Evolutionary conservation across 2,888 invertebrate genomes (phyloP).

Genomic region (Onchidella celtica): DNA sequence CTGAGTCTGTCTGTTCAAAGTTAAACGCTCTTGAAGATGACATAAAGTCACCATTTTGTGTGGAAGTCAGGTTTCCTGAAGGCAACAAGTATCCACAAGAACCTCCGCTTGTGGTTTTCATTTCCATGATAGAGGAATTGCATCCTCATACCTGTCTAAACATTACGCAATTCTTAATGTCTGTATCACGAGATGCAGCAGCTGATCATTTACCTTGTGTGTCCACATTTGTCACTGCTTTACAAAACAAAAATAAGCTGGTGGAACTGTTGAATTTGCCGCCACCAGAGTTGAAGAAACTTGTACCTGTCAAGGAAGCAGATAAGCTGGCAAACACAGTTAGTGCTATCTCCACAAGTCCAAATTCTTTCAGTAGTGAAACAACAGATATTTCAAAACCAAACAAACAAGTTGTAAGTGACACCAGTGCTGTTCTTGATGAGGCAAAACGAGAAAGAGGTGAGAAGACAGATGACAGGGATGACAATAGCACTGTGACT

Average conservation of each 20-base stretch:
- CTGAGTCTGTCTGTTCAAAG: conserved; percentile 41
- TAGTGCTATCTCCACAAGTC: background rate
- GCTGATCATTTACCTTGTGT: conserved; percentile 65
- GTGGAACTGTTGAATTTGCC: conserved; percentile 59
- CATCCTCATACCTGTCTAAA: conserved; percentile 67
- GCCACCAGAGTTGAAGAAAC: conserved; percentile 62
- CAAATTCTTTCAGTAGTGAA: background rate
- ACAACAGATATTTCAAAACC: background rate
- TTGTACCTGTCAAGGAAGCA: conserved; percentile 49
- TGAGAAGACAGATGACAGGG: background rate
- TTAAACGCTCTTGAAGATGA: conserved; percentile 27
- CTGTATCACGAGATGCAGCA: conserved; percentile 63
- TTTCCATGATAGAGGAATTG: conserved; percentile 61
- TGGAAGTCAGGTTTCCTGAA: conserved; percentile 73
- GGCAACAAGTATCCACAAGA: conserved; percentile 73
- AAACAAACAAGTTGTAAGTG: background rate
- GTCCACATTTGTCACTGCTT: conserved; percentile 69
- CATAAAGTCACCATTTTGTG: conserved; percentile 56
- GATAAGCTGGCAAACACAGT: background rate
- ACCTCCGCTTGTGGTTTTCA: conserved; percentile 71
- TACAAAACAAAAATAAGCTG: conserved; percentile 69
- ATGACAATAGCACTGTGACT: background rate
- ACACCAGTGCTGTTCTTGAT: background rate
- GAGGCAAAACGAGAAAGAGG: background rate
- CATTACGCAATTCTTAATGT: conserved; percentile 67